Conservation (phyloP, 2,888 invertebrate genomes). For the Rhingia rostrata region DNA sequence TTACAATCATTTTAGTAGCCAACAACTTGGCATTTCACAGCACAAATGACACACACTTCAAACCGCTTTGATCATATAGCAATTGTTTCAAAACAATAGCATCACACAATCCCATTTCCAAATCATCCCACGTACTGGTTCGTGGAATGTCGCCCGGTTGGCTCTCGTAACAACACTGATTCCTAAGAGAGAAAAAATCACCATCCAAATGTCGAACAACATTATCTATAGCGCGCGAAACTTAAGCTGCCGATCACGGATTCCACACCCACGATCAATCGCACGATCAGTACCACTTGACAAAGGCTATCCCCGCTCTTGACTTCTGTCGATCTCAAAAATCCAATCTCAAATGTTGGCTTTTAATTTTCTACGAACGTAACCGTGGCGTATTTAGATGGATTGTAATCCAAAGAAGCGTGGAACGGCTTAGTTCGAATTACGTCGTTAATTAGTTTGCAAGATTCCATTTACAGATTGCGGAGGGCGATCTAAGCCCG, state of each 20-base stretch:
- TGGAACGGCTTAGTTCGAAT: conserved; percentile 37
- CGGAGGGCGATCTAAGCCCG: background rate
- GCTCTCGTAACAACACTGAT: conserved; percentile 23
- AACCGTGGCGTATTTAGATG: conserved; percentile 39
- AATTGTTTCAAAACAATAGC: background rate
- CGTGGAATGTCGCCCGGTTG: conserved; percentile 42
- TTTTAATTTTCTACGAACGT: conserved; percentile 32
- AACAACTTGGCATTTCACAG: conserved; percentile 1
- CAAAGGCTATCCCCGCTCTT: background rate
- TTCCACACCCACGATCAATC: conserved; percentile 49
- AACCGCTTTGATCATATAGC: background rate
- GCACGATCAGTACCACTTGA: background rate
- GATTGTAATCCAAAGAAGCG: conserved; percentile 20
- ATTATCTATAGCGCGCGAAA: conserved; percentile 17
- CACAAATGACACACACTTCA: background rate
- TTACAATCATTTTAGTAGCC: background rate
- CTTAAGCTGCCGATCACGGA: conserved; percentile 58
- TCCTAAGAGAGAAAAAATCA: conserved; percentile 5
- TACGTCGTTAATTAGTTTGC: conserved; percentile 48
- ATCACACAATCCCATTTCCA: conserved; percentile 7
- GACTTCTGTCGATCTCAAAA: background rate
- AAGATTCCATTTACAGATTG: conserved; percentile 45
- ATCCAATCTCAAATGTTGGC: conserved; percentile 20
- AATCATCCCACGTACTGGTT: conserved; percentile 44
- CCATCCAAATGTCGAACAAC: conserved; percentile 37